Evolutionary conservation across 2,888 invertebrate genomes (phyloP).

Genomic region (Globia sparganii): DNA sequence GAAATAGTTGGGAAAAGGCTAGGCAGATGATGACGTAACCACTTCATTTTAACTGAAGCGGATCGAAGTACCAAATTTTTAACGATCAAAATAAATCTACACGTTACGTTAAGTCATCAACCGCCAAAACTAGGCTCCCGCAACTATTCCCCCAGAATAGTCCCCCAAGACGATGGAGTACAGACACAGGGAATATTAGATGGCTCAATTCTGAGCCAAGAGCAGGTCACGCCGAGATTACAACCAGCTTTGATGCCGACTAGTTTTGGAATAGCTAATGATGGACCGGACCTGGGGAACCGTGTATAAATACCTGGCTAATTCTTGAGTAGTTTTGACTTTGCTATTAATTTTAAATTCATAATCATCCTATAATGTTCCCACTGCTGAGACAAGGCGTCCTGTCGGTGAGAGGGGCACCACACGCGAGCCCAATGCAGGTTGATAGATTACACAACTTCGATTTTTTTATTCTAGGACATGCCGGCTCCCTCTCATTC

Average conservation of each 20-base stretch:
- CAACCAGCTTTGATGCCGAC: slow-evolving; percentile 62
- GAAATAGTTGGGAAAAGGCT: too few species aligned
- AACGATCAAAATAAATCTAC: too few species aligned
- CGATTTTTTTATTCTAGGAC: too few species aligned
- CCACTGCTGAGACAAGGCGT: too few species aligned
- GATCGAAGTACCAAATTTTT: slow-evolving; percentile 7
- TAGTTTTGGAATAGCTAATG: slow-evolving; percentile 67
- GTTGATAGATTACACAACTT: too few species aligned
- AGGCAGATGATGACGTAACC: too few species aligned
- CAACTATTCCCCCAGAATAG: slow-evolving; percentile 51
- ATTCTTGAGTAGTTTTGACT: slow-evolving; percentile 18
- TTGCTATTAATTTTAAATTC: not conserved
- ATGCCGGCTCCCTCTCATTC: too few species aligned
- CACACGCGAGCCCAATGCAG: too few species aligned
- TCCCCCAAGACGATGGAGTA: slow-evolving; percentile 59
- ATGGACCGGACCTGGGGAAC: slow-evolving; percentile 50
- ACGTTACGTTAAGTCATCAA: not conserved
- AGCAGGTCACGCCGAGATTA: slow-evolving; percentile 69
- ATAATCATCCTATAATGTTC: too few species aligned
- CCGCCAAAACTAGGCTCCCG: not conserved
- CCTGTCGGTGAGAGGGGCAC: too few species aligned
- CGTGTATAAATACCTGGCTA: slow-evolving; percentile 30
- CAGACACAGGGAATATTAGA: slow-evolving; percentile 87
- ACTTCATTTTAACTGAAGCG: not conserved
- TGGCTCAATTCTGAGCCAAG: slow-evolving; percentile 80